These are phyloP conservation scores for Oxycera nigricornis DNA, from an alignment of 2,888 invertebrate species.

Conservation along the genomic window DNA sequence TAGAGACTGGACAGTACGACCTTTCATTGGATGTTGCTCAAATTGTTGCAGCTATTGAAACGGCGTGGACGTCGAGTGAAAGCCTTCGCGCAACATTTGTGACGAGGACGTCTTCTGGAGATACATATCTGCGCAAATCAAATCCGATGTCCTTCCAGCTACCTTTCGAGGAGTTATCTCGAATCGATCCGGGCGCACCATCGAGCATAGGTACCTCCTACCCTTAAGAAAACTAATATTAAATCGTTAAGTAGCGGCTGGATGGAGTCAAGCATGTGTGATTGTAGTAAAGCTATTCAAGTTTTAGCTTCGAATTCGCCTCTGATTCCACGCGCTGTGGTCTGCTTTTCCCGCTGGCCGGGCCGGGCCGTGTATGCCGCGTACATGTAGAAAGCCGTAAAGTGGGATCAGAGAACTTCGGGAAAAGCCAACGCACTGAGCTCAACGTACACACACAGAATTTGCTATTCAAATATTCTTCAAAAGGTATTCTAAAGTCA, in stretches of 20 bases:
- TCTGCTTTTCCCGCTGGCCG: not conserved
- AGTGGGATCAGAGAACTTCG: not conserved
- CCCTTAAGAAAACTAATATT: not conserved
- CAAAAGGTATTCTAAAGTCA: slow-evolving; percentile 12
- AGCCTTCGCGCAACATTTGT: too few relatives aligned
- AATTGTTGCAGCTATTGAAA: too few relatives aligned
- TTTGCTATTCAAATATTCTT: slow-evolving; percentile 27
- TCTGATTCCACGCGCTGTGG: not conserved
- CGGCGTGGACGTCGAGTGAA: too few relatives aligned
- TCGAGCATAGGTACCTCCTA: too few relatives aligned
- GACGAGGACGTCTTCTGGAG: too few relatives aligned
- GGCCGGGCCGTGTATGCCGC: not conserved
- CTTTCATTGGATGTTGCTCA: too few relatives aligned
- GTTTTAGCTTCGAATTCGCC: not conserved
- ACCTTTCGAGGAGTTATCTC: too few relatives aligned
- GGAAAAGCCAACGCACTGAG: slow-evolving; percentile 16
- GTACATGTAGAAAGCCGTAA: not conserved
- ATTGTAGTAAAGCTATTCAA: not conserved
- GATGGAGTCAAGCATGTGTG: slow-evolving; percentile 7
- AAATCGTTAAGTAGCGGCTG: slow-evolving; percentile 5
- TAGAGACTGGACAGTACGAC: too few relatives aligned
- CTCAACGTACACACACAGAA: slow-evolving; percentile 9
- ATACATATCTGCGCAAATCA: too few relatives aligned
- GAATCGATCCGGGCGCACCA: too few relatives aligned
- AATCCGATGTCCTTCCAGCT: too few relatives aligned